Base-by-base conservation (phyloP, 2,113 vertebrate species). In the Leptobrachium leishanense region DNA sequence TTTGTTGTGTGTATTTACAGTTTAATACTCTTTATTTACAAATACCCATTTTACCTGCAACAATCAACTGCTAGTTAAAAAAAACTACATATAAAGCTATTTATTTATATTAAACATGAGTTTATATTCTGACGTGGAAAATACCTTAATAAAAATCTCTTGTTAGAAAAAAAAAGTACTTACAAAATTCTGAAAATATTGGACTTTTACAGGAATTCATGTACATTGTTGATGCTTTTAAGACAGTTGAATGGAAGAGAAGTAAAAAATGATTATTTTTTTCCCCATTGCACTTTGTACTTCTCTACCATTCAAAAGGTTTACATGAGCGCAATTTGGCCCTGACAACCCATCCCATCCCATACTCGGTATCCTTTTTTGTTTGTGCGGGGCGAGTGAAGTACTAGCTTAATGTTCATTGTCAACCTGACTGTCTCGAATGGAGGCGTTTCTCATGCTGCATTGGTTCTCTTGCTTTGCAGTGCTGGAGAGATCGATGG, bases 401-500 rank as follows among this genome's bases (percentile, higher is more conserved):
- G 20, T 66, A 66, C n/a, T 10, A 76, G 68, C 74, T 90, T 88
- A 90, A 77, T 88, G 88, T 39, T 89, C 86, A 20, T 85, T 88
- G 41, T 90, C 82, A 0, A 1, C 39, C 0, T 82, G 43, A 69
- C 78, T 2, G 2, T 81, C 86, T 82, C 79, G 84, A 0, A 72
- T 77, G 75, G 82, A 39, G 80, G 43, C 69, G 9, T 44, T 86
- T 40, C 84, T 86, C 80, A 84, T 53, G 40, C 83, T 79, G 4
- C 65, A 88, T 81, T 89, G 92, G 75, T 82, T 90, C 82, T 92
- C 92, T 0, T 92, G 94, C 83, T 92, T 94, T 62, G 95, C 91
- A n/a, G 96, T 94, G 85, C 95, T 96, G 83, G 97, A 98, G 75
- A 98, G 92, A 82, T 98, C 96, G 0, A 98, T 98, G 43, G 93